Percentiles rank a stretch among this genome's conserved stretches.
Conservation (phyloP, 2,113 vertebrate species). For the Centropristis striata region DNA sequence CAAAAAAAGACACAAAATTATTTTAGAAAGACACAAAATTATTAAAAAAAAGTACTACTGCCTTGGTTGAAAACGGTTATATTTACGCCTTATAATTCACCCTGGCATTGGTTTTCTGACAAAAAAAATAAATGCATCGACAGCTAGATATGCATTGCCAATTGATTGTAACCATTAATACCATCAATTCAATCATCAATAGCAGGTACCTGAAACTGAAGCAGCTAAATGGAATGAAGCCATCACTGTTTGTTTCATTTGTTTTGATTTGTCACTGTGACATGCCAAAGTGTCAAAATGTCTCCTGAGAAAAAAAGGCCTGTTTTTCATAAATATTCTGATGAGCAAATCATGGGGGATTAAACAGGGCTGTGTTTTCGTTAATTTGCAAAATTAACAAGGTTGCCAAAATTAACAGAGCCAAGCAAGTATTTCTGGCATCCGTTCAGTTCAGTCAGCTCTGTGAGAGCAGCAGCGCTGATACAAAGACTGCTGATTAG, state of each 20-base stretch:
- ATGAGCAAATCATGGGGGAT: background rate
- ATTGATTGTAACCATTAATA: too few species aligned
- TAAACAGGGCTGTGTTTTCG: background rate
- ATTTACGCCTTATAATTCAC: too few species aligned
- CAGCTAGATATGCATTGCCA: too few species aligned
- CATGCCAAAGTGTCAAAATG: background rate
- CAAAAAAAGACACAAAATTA: too few species aligned
- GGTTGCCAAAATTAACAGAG: slow-evolving; percentile 8
- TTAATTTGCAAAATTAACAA: slow-evolving; percentile 10
- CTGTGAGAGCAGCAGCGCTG: background rate
- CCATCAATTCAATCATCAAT: too few species aligned
- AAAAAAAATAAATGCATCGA: too few species aligned
- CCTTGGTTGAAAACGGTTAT: too few species aligned
- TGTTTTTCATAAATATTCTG: background rate
- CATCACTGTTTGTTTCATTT: background rate
- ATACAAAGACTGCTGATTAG: background rate
- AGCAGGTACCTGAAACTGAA: background rate
- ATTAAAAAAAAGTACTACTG: too few species aligned
- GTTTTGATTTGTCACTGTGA: background rate
- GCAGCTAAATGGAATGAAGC: background rate
- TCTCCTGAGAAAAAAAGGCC: background rate
- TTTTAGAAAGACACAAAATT: too few species aligned
- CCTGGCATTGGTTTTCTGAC: too few species aligned
- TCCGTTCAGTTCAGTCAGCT: background rate
- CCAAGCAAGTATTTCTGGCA: slow-evolving; percentile 15